These are phyloP conservation scores for Lagopus leucura DNA, from an alignment of 2,113 vertebrate genomes.

Conservation along the genomic window DNA sequence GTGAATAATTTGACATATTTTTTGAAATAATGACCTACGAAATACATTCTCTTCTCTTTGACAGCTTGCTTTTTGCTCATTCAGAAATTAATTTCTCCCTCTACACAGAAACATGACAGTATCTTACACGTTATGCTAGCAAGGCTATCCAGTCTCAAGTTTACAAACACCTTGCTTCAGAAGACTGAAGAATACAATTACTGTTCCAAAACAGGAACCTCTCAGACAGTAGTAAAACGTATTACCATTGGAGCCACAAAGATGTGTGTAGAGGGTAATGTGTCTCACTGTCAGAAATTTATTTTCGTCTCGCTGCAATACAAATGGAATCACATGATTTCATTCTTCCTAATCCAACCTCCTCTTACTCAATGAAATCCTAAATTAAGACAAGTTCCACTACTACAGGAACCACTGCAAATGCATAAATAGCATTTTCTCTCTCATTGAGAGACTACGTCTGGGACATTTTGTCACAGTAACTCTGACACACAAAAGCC, in stretches of 20 bases:
- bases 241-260: background rate
- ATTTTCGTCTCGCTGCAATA: background rate
- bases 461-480: background rate
- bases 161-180: background rate
- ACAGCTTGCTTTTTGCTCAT: background rate
- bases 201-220: background rate
- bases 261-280: background rate
- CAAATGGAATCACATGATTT: background rate
- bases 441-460: fast-evolving
- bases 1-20: background rate
- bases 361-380: background rate
- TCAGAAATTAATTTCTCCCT: background rate
- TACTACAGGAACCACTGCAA: background rate
- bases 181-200: background rate
- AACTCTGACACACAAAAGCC: background rate
- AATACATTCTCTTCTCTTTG: background rate
- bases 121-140: background rate
- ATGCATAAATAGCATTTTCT: background rate
- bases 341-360: background rate
- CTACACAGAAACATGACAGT: background rate
- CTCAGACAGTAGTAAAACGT: background rate
- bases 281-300: background rate
- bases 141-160: background rate
- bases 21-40: background rate
- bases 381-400: background rate